Conservation (phyloP, 1,140 invertebrate species). For the Calliphora vicina region DNA sequence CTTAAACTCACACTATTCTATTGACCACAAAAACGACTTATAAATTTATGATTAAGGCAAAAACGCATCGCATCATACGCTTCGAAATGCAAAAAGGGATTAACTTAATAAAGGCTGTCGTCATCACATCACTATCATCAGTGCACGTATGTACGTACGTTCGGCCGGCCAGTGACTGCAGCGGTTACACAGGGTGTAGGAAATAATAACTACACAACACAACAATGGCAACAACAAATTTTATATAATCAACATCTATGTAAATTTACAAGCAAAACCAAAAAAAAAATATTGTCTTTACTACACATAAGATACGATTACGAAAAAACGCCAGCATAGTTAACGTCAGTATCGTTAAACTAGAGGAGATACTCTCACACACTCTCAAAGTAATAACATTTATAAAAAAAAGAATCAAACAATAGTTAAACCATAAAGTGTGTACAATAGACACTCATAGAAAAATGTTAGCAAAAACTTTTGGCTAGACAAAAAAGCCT, state of each 20-base stretch:
- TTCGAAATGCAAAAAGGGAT: slow-evolving; percentile 6
- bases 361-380: background rate
- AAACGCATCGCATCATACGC: background rate
- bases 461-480: background rate
- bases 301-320: background rate
- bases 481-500: too few species aligned
- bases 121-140: slow-evolving; percentile 23
- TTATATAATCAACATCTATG: slow-evolving; percentile 8
- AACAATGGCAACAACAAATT: background rate
- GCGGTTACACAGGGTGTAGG: background rate
- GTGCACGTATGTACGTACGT: background rate
- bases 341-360: slow-evolving; percentile 5
- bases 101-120: slow-evolving; percentile 29
- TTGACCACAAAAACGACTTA: background rate
- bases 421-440: background rate
- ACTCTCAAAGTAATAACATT: background rate
- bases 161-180: background rate
- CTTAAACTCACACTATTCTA: background rate
- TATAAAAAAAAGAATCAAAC: background rate
- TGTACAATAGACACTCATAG: background rate
- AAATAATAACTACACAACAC: background rate
- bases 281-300: background rate
- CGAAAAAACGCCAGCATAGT: slow-evolving; percentile 6
- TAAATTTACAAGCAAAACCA: background rate
- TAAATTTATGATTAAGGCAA: background rate